Evolutionary conservation across 1,140 invertebrate species (phyloP).

Genomic region (Bilobella aurantiaca): DNA sequence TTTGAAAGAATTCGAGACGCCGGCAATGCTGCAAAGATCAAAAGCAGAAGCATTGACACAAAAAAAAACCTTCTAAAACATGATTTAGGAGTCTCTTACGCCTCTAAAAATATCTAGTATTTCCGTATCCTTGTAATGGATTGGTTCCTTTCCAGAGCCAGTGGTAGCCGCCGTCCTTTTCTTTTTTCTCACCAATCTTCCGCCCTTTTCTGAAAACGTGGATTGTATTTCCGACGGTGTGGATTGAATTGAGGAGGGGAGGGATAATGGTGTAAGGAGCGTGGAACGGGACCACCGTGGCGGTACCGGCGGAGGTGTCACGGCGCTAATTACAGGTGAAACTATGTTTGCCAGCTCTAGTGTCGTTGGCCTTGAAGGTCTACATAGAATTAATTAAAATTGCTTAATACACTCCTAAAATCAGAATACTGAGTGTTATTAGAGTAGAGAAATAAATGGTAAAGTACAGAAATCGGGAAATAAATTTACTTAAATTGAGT

Average conservation of each 20-base stretch:
- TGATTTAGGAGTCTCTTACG: conserved; percentile 29
- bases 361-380: conserved; percentile 27
- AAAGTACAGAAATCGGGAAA: too few species aligned
- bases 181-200: conserved; percentile 17
- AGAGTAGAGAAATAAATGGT: too few species aligned
- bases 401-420: conserved; percentile 3
- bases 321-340: conserved; percentile 13
- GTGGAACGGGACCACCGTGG: conserved; percentile 31
- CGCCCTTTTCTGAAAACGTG: conserved; percentile 31
- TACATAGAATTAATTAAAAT: conserved; percentile 3
- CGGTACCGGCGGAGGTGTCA: conserved; percentile 29
- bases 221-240: conserved; percentile 34
- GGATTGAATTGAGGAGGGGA: conserved; percentile 30
- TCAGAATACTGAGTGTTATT: too few species aligned
- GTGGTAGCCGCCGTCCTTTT: conserved; percentile 28
- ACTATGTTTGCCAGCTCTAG: conserved; percentile 17
- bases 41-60: too few species aligned
- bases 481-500: too few species aligned
- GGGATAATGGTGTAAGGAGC: conserved; percentile 26
- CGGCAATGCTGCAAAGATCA: too few species aligned
- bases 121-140: conserved; percentile 35
- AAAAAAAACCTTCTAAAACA: too few species aligned
- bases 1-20: too few species aligned
- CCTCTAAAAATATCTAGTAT: conserved; percentile 34
- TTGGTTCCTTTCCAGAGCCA: conserved; percentile 26